Conservation (phyloP, 2,888 invertebrate species). For the Habrosyne pyritoides region DNA sequence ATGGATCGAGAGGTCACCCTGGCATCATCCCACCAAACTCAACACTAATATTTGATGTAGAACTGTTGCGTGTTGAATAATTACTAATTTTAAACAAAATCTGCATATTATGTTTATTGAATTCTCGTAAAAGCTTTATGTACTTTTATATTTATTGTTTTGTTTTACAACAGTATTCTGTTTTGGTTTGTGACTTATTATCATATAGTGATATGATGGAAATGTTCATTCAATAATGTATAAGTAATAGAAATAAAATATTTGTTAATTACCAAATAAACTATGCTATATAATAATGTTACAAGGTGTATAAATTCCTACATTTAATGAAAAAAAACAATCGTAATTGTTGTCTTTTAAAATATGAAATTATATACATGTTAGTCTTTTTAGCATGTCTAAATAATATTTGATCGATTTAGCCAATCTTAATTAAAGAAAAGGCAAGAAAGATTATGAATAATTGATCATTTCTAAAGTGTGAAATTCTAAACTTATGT, state of each 20-base stretch:
- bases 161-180: constrained; percentile 30
- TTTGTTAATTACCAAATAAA: too few species aligned
- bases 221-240: neutral
- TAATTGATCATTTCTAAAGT: neutral
- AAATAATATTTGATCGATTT: too few species aligned
- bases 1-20: constrained; percentile 95
- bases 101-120: constrained; percentile 11
- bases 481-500: neutral
- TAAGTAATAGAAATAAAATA: too few species aligned
- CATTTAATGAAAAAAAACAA: too few species aligned
- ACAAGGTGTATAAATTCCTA: too few species aligned
- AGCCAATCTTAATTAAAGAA: too few species aligned
- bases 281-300: neutral
- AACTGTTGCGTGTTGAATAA: constrained; percentile 94
- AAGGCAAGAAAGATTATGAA: too few species aligned
- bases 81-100: neutral
- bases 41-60: constrained; percentile 97
- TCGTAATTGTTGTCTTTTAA: too few species aligned
- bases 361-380: too few species aligned
- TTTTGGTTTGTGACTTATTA: constrained; percentile 30
- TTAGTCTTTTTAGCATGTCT: too few species aligned
- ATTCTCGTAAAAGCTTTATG: constrained; percentile 22
- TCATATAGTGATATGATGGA: neutral
- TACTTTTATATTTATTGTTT: constrained; percentile 22
- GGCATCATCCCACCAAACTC: constrained; percentile 98